Base-by-base conservation (phyloP, 2,888 invertebrate species). In the Platypus cylindrus region DNA sequence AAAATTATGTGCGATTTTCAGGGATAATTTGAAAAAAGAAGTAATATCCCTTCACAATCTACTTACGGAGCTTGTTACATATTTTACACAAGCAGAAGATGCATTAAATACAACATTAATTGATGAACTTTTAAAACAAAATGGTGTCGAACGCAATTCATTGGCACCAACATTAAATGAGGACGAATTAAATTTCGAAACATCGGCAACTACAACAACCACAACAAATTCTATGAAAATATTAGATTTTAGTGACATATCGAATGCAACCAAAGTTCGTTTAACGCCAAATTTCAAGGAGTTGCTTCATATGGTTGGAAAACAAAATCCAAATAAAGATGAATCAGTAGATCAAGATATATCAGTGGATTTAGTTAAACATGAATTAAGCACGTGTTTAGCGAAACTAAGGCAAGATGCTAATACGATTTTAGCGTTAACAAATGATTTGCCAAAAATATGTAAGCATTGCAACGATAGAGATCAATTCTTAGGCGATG, bases 101-200 rank as follows among this genome's bases (percentile, higher is more conserved):
- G 84, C 84, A 58, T 64, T 85, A 23, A 84, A 82, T 61, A 73
- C 72, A 45, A 81, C 80, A 9, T 62, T 85, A 30, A 70, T 80
- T 0, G 75, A 73, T 31, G 75, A 75, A 49, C 63, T 78, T 26
- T 38, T 68, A 29, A 70, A 67, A 22, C 56, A 66, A 17, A n/a
- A n/a, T n/a, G 50, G 47, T 30, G 48, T 54, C 17, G 56, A 58
- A 14, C 53, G 52, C 27, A 50, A 48, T 32, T 13, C 50, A 1
- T n/a, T n/a, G n/a, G n/a, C n/a, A n/a, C n/a, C n/a, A n/a, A 49
- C 49, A 4, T 45, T 46, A 29, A 36, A 48, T n/a, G 51, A 52
- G 14, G 48, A 50, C 1, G 51, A 51, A 14, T 34, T 48, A 13
- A 48, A 49, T 18, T 40, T 47, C 17, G 53, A 51, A 27, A 44